phyloP scores from a whole-genome alignment of 2,888 invertebrate genomes.

The Therioaphis trifolii region DNA sequence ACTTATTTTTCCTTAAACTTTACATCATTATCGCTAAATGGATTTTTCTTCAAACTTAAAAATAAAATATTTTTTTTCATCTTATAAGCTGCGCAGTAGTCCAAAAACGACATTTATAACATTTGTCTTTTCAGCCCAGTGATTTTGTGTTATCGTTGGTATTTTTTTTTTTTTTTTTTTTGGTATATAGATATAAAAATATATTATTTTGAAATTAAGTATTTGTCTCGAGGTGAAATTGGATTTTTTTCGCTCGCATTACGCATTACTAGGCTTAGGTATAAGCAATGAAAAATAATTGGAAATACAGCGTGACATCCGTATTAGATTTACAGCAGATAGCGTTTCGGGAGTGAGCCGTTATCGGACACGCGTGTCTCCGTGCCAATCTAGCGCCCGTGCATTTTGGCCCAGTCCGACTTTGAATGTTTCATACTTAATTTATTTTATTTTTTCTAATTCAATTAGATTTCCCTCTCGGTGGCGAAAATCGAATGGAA shows the following conservation, averaged over 20 bases:
- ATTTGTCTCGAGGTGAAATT: not conserved
- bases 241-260: not conserved
- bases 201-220: not conserved
- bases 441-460: no score
- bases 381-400: no score
- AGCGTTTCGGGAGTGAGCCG: no score
- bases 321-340: not conserved
- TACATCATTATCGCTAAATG: not conserved
- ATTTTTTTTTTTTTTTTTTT: not conserved
- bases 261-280: not conserved
- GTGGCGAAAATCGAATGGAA: no score
- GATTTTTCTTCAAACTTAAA: not conserved
- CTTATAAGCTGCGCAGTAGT: not conserved
- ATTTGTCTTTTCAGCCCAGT: not conserved
- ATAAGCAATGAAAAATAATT: not conserved
- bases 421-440: no score
- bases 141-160: not conserved
- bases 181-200: no score
- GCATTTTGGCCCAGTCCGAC: no score
- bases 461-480: no score
- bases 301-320: not conserved
- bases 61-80: no score
- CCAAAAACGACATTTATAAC: not conserved
- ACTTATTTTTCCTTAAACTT: not conserved
- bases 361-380: no score